Conservation (phyloP, 1,140 invertebrate genomes). For the Ceratoteleas bidentatus region DNA sequence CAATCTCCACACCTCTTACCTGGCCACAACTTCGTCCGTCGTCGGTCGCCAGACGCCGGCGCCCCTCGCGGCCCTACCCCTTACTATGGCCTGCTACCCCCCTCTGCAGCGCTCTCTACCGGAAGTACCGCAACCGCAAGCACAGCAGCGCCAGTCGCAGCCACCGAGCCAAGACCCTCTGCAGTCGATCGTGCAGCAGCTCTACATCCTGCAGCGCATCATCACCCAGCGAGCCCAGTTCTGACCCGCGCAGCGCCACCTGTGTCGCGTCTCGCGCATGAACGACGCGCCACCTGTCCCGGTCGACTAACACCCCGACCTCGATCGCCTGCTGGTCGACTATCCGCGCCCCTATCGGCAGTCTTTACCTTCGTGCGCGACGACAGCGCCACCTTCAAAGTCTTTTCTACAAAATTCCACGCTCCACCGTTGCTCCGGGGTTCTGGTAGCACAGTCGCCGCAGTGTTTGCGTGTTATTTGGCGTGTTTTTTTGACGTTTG, state of each 20-base stretch:
- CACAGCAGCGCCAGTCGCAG: slow-evolving; percentile 67
- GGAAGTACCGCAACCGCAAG: slow-evolving; percentile 50
- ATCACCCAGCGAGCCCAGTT: slow-evolving; percentile 76
- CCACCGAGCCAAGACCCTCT: slow-evolving; percentile 75
- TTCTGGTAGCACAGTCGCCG: too few species aligned
- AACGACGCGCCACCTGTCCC: slow-evolving; percentile 20
- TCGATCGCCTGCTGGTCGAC: not conserved
- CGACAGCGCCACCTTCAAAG: too few species aligned
- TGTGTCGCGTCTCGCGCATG: not conserved
- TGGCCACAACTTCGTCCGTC: slow-evolving; percentile 70
- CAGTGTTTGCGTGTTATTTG: too few species aligned
- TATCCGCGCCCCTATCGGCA: not conserved
- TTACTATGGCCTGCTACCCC: slow-evolving; percentile 68
- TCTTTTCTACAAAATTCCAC: too few species aligned
- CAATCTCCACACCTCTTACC: slow-evolving; percentile 73
- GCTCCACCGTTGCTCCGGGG: too few species aligned
- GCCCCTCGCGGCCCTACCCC: slow-evolving; percentile 60
- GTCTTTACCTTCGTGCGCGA: too few species aligned
- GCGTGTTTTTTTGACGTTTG: too few species aligned
- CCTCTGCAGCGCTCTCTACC: slow-evolving; percentile 68
- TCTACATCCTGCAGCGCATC: slow-evolving; percentile 77
- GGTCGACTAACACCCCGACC: not conserved
- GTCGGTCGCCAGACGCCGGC: slow-evolving; percentile 65
- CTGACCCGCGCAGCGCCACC: slow-evolving; percentile 29
- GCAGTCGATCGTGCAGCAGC: slow-evolving; percentile 78